These are phyloP conservation scores for Zootermopsis nevadensis DNA, from an alignment of 2,888 invertebrate genomes.

Conservation along the genomic window DNA sequence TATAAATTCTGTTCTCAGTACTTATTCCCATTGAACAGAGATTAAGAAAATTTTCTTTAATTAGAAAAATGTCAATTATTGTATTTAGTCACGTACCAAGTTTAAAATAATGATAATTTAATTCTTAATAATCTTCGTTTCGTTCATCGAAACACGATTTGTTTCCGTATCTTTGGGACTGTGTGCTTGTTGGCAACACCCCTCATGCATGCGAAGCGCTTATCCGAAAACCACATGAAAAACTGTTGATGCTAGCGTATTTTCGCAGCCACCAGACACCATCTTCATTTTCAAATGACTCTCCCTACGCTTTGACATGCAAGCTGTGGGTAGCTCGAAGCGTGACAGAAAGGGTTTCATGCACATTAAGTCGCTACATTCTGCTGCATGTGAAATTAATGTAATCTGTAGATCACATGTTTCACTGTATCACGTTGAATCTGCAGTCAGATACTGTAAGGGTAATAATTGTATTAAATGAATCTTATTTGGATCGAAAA, in stretches of 20 bases:
- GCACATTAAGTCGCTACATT: neutral
- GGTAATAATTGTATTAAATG: too few species aligned
- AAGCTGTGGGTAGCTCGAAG: neutral
- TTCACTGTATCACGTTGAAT: too few species aligned
- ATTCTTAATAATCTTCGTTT: neutral
- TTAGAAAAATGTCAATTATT: too few species aligned
- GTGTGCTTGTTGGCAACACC: neutral
- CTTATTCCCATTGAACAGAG: too few species aligned
- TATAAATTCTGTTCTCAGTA: too few species aligned
- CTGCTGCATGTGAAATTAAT: too few species aligned
- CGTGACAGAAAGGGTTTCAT: conserved; percentile 34
- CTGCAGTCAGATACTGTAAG: too few species aligned
- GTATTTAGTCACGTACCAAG: too few species aligned
- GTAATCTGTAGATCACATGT: too few species aligned
- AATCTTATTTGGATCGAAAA: too few species aligned
- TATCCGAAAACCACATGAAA: conserved; percentile 26
- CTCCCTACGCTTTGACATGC: neutral
- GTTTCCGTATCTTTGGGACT: neutral
- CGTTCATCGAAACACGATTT: neutral
- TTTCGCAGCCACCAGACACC: too few species aligned
- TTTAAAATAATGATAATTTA: neutral
- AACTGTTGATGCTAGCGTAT: conserved; percentile 20
- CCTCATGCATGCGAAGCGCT: neutral
- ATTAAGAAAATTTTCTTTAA: too few species aligned
- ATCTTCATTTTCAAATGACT: conserved; percentile 34